Evolutionary conservation across 1,140 invertebrate genomes (phyloP).

Genomic region (Drosophila tsacasi): DNA sequence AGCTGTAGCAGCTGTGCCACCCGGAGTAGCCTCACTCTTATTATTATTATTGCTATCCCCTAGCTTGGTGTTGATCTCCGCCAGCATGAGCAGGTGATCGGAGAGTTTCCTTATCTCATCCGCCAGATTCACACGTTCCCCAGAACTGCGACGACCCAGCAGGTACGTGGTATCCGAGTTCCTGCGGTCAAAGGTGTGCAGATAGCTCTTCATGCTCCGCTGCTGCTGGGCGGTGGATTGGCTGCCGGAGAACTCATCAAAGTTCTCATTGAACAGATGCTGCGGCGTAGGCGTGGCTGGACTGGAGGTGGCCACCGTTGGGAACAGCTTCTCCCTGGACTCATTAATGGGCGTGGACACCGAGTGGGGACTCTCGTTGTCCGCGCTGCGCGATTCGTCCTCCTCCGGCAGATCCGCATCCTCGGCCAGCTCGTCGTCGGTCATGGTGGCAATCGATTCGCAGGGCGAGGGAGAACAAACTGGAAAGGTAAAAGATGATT

Average conservation of each 20-base stretch:
- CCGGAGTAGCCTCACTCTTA: background rate
- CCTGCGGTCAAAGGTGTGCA: constrained; percentile 88
- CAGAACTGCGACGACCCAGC: constrained; percentile 73
- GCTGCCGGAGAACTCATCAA: constrained; percentile 77
- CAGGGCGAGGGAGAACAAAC: constrained; percentile 91
- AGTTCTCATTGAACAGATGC: constrained; percentile 75
- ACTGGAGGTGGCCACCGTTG: constrained; percentile 43
- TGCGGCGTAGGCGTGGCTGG: constrained; percentile 72
- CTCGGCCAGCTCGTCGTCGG: constrained; percentile 86
- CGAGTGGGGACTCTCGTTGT: constrained; percentile 62
- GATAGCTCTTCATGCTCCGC: constrained; percentile 84
- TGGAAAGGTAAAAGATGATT: constrained; percentile 74
- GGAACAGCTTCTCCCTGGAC: constrained; percentile 78
- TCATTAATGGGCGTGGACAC: constrained; percentile 80
- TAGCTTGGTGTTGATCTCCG: constrained; percentile 88
- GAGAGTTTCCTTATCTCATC: constrained; percentile 93
- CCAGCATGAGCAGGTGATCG: constrained; percentile 90
- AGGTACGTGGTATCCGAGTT: constrained; percentile 91
- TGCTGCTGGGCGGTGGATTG: constrained; percentile 66
- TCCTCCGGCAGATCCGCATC: constrained; percentile 34
- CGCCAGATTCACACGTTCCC: constrained; percentile 88
- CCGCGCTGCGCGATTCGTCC: constrained; percentile 54
- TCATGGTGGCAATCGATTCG: constrained; percentile 89
- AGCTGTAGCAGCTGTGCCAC: no score
- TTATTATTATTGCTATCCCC: constrained; percentile 85